Conservation (phyloP, 2,797 vertebrate genomes). For the Silurus aristotelis region DNA sequence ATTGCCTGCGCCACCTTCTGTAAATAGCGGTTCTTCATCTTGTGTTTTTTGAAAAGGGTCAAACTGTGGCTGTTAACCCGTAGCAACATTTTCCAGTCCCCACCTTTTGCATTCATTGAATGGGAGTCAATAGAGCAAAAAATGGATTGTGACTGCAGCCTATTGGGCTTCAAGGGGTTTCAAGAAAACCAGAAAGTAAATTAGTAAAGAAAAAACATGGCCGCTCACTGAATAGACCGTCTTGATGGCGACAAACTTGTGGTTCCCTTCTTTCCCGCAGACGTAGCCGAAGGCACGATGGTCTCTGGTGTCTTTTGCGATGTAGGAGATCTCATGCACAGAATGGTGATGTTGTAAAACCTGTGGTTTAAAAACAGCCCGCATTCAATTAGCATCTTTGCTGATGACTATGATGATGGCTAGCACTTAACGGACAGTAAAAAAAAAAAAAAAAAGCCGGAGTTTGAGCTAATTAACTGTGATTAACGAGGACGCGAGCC, state of each 20-base stretch:
- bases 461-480: conserved; percentile 70
- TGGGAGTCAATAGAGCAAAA: too few relatives aligned
- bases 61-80: too few relatives aligned
- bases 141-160: too few relatives aligned
- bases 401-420: conserved; percentile 13
- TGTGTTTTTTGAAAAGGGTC: too few relatives aligned
- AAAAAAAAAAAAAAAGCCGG: neutral
- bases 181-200: neutral
- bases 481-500: conserved; percentile 69
- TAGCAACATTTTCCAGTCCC: too few relatives aligned
- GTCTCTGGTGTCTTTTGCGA: conserved; percentile 97
- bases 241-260: conserved; percentile 98
- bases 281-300: conserved; percentile 97
- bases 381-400: neutral
- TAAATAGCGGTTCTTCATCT: too few relatives aligned
- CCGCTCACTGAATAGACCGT: conserved; percentile 91
- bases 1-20: too few relatives aligned
- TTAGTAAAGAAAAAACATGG: neutral
- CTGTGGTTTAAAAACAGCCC: conserved; percentile 64
- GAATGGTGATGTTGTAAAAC: conserved; percentile 94
- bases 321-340: conserved; percentile 98
- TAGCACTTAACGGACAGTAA: neutral
- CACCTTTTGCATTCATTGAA: too few relatives aligned
- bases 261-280: conserved; percentile 95
- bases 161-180: neutral